Conservation (phyloP, 1,140 invertebrate species). For the Intoshia linei region DNA sequence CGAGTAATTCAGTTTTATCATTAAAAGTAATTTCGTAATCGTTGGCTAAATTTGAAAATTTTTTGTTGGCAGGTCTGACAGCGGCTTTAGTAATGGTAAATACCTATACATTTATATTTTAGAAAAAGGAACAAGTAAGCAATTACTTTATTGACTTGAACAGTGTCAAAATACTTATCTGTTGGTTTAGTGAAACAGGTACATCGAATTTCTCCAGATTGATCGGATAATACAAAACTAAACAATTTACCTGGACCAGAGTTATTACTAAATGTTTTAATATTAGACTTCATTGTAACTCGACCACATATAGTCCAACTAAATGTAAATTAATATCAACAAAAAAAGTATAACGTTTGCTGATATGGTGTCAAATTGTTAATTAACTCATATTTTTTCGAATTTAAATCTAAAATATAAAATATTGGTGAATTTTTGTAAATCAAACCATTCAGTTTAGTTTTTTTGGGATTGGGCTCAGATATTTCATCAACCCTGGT, state of each 20-base stretch:
- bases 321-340: too few relatives aligned
- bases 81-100: constrained; percentile 48
- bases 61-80: constrained; percentile 62
- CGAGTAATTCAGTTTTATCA: constrained; percentile 38
- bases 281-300: constrained; percentile 43
- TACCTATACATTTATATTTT: constrained; percentile 27
- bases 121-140: not conserved
- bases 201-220: constrained; percentile 65
- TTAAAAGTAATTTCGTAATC: constrained; percentile 76
- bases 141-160: constrained; percentile 35
- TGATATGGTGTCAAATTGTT: too few relatives aligned
- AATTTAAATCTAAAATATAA: too few relatives aligned
- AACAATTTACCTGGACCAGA: constrained; percentile 68
- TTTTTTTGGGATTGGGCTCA: too few relatives aligned
- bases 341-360: too few relatives aligned
- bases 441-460: too few relatives aligned
- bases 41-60: constrained; percentile 46
- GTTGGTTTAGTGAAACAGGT: constrained; percentile 59
- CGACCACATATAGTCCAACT: constrained; percentile 67
- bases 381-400: too few relatives aligned
- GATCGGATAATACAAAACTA: constrained; percentile 57
- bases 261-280: constrained; percentile 58
- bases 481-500: too few relatives aligned
- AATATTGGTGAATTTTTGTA: too few relatives aligned
- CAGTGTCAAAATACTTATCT: constrained; percentile 55